A percentile compares a stretch with the other conserved stretches of the same genome.
These are phyloP conservation scores for Hirtodrosophila trivittata DNA, from an alignment of 2,888 invertebrate genomes.

Conservation along the genomic window DNA sequence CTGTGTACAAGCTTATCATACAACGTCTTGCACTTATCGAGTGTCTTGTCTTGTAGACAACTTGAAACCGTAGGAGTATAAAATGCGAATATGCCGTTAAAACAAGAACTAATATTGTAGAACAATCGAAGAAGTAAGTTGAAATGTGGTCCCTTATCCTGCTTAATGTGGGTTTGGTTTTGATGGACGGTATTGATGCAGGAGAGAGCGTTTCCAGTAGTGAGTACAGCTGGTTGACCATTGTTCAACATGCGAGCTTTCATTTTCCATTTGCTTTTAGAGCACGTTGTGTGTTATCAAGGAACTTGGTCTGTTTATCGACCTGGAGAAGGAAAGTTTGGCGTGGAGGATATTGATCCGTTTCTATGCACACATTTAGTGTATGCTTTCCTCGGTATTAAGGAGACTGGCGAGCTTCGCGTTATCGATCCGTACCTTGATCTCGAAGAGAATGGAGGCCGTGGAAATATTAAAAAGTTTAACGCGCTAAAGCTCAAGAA, in stretches of 20 bases:
- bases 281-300: slow-evolving; percentile 89
- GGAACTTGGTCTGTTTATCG: slow-evolving; percentile 91
- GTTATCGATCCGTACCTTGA: slow-evolving; percentile 87
- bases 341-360: slow-evolving; percentile 88
- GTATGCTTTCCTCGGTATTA: slow-evolving; percentile 89
- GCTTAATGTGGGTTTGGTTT: slow-evolving; percentile 2
- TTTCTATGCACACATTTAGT: slow-evolving; percentile 90
- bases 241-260: background rate
- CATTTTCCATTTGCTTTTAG: slow-evolving; percentile 81
- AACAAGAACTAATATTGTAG: slow-evolving; percentile 1
- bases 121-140: background rate
- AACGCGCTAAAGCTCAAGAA: slow-evolving; percentile 82
- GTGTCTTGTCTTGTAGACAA: slow-evolving; percentile 19
- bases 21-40: slow-evolving; percentile 48
- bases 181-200: slow-evolving; percentile 9
- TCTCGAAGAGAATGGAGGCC: slow-evolving; percentile 86
- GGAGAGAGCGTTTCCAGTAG: slow-evolving; percentile 14
- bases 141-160: slow-evolving; percentile 24
- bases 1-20: slow-evolving; percentile 15
- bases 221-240: slow-evolving; percentile 33
- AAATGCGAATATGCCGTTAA: slow-evolving; percentile 11
- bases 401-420: slow-evolving; percentile 84
- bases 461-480: slow-evolving; percentile 82
- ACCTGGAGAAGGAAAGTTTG: slow-evolving; percentile 87
- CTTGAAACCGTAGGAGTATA: slow-evolving; percentile 28